Conservation (phyloP, 1,140 invertebrate species). For the Elymnias hypermnestra region DNA sequence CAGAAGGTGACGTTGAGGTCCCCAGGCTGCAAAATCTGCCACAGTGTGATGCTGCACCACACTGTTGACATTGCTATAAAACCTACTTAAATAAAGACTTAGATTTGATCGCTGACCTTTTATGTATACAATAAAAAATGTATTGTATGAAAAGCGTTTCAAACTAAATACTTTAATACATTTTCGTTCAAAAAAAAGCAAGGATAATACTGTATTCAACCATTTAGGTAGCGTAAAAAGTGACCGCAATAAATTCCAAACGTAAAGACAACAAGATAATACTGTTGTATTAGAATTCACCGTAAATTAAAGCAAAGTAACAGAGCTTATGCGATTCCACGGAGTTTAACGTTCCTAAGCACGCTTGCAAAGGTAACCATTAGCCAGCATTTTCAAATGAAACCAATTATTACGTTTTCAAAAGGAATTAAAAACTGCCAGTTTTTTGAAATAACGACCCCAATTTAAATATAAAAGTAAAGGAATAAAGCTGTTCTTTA, state of each 20-base stretch:
- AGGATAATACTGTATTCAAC: not conserved
- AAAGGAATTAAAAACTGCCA: not conserved
- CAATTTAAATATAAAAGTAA: constrained; percentile 2
- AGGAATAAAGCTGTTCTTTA: too few species aligned
- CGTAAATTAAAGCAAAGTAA: constrained; percentile 28
- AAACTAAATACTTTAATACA: too few species aligned
- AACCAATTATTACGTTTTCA: not conserved
- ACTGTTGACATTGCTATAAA: too few species aligned
- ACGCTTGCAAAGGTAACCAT: constrained; percentile 14
- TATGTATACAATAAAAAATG: too few species aligned
- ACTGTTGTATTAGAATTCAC: constrained; percentile 17
- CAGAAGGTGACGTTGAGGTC: too few species aligned
- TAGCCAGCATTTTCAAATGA: constrained; percentile 3
- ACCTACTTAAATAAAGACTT: too few species aligned
- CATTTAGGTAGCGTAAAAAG: constrained; percentile 6
- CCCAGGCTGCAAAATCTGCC: too few species aligned
- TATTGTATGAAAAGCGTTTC: too few species aligned
- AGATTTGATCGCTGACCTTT: too few species aligned
- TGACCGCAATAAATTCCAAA: constrained; percentile 16
- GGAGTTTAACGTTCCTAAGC: constrained; percentile 26
- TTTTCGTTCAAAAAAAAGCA: not conserved
- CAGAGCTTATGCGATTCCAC: constrained; percentile 22
- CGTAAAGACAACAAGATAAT: constrained; percentile 23
- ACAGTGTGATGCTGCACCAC: too few species aligned
- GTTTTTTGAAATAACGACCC: constrained; percentile 5